phyloP scores from a whole-genome alignment of 1,140 invertebrate species.

The Drosophila pectinifera region DNA sequence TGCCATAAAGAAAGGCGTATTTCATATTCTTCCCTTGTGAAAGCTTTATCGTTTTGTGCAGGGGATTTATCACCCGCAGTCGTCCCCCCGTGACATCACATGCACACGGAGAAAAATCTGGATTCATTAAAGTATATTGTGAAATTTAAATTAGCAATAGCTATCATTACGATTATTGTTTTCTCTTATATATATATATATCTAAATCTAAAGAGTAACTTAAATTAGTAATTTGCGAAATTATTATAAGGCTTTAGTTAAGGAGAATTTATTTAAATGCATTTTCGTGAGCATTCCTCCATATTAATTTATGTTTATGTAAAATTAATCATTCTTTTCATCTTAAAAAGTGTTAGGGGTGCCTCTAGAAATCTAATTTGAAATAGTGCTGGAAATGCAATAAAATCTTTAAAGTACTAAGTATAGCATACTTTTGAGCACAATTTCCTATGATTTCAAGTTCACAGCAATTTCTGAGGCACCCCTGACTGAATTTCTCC shows the following conservation, averaged over 20 bases:
- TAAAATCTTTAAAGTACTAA: no score
- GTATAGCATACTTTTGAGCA: no score
- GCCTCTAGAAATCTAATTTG: no score
- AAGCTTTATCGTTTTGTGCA: constrained; percentile 30
- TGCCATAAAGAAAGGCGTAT: constrained; percentile 22
- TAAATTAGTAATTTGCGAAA: background rate
- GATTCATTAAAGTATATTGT: background rate
- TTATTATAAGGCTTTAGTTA: background rate
- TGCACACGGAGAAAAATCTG: background rate
- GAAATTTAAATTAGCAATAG: background rate
- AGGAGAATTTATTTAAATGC: background rate
- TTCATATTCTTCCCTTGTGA: constrained; percentile 11
- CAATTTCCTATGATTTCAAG: no score
- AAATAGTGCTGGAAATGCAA: no score
- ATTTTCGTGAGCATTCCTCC: background rate
- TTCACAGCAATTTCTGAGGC: no score
- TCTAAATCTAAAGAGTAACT: no score
- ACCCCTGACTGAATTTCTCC: background rate
- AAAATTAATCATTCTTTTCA: no score
- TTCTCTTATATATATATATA: no score
- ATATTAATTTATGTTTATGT: no score
- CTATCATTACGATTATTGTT: background rate
- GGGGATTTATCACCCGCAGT: constrained; percentile 30
- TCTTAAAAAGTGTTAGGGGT: no score
- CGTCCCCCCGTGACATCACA: constrained; percentile 19